These are phyloP conservation scores for Ennomos fuscantarius DNA, from an alignment of 2,888 invertebrate species.

Conservation along the genomic window DNA sequence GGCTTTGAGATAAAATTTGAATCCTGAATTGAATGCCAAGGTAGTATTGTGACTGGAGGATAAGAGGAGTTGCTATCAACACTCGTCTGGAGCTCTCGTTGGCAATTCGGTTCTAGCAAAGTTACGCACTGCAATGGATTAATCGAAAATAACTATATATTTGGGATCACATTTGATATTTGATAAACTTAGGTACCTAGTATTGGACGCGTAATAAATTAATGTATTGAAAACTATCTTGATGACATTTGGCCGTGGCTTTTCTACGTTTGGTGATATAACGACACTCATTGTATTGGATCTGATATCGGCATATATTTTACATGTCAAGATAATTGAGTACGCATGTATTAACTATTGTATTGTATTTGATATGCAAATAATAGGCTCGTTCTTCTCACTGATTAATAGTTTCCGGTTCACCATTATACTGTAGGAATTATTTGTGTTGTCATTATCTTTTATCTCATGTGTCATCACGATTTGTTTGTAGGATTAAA, in stretches of 20 bases:
- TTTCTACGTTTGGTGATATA: constrained; percentile 67
- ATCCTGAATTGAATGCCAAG: constrained; percentile 59
- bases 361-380: constrained; percentile 14
- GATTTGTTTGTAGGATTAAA: background rate
- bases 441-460: background rate
- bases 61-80: no score
- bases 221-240: constrained; percentile 65
- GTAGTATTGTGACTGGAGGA: constrained; percentile 49
- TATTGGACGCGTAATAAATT: background rate
- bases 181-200: background rate
- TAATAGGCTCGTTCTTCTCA: constrained; percentile 10
- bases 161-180: constrained; percentile 3
- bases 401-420: constrained; percentile 26
- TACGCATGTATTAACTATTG: constrained; percentile 16
- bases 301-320: constrained; percentile 29
- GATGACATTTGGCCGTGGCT: constrained; percentile 75
- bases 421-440: constrained; percentile 11
- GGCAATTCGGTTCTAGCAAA: no score
- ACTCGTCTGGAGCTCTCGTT: no score
- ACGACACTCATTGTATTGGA: constrained; percentile 59
- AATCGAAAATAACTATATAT: background rate
- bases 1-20: constrained; percentile 50
- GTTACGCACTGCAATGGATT: no score
- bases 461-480: background rate
- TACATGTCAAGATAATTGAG: constrained; percentile 25